Evolutionary conservation across 2,888 invertebrate genomes (phyloP).

Genomic region (Anoncus sp.): DNA sequence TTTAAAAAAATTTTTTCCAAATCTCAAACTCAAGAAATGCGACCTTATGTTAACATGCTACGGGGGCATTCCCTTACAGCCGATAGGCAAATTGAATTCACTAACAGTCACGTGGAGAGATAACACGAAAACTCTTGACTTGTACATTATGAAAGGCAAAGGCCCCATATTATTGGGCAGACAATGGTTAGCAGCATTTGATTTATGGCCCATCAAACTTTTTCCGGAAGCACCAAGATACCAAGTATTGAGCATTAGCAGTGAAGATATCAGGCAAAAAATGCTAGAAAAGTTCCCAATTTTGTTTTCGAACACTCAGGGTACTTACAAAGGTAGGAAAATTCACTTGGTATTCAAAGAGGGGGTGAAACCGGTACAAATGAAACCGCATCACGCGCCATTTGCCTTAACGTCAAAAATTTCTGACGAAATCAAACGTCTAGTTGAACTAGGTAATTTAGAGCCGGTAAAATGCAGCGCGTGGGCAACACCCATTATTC

Average conservation of each 20-base stretch:
- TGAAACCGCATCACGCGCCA: slow-evolving; percentile 66
- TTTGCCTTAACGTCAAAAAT: slow-evolving; percentile 60
- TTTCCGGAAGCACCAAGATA: not conserved
- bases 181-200: slow-evolving; percentile 55
- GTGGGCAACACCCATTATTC: slow-evolving; percentile 75
- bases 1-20: not conserved
- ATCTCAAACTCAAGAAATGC: slow-evolving; percentile 12
- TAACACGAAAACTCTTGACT: slow-evolving; percentile 4
- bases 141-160: slow-evolving; percentile 35
- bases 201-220: slow-evolving; percentile 46
- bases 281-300: slow-evolving; percentile 34
- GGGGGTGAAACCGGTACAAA: slow-evolving; percentile 56
- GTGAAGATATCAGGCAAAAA: too few species aligned
- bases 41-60: slow-evolving; percentile 23
- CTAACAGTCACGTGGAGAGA: slow-evolving; percentile 38
- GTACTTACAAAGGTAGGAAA: slow-evolving; percentile 53
- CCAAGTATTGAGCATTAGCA: not conserved
- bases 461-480: slow-evolving; percentile 65
- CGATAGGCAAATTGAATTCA: slow-evolving; percentile 33
- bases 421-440: slow-evolving; percentile 56
- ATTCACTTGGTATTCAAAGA: slow-evolving; percentile 63
- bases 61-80: slow-evolving; percentile 23
- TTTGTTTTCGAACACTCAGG: slow-evolving; percentile 44
- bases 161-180: slow-evolving; percentile 52
- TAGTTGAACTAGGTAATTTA: slow-evolving; percentile 65